Conservation (phyloP, 2,797 vertebrate genomes). For the Potorous gilbertii region DNA sequence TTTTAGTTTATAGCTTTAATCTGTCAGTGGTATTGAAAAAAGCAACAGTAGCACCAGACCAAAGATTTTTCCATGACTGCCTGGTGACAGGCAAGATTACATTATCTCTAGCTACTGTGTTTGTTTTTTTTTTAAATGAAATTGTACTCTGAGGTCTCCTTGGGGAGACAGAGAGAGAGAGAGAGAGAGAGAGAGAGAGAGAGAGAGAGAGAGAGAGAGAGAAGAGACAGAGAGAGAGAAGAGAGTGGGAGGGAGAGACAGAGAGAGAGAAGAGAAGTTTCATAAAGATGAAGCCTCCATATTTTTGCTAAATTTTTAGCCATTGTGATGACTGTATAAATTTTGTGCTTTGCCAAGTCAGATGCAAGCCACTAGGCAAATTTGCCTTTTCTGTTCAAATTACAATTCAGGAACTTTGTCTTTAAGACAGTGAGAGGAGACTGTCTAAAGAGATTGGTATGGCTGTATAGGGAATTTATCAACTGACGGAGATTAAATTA, state of each 20-base stretch:
- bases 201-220: not conserved
- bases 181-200: not conserved
- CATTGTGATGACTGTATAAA: not conserved
- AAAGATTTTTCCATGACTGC: not conserved
- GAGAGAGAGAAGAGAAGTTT: not conserved
- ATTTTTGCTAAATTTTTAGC: not conserved
- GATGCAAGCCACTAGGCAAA: not conserved
- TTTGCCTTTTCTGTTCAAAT: not conserved
- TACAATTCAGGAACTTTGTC: not conserved
- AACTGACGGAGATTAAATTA: not conserved
- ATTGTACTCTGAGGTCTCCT: not conserved
- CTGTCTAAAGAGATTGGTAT: not conserved
- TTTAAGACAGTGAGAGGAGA: not conserved
- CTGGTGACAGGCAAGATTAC: not conserved
- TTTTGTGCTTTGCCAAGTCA: not conserved
- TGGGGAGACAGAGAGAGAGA: not conserved
- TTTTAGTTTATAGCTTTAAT: constrained; percentile 16
- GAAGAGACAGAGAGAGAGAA: not conserved
- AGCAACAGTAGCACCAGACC: not conserved
- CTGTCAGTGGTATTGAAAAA: not conserved
- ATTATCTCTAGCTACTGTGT: constrained; percentile 9
- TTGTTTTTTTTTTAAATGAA: not conserved
- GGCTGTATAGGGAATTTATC: not conserved
- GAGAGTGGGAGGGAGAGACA: not conserved
- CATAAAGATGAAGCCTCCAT: not conserved